Conservation (phyloP, 2,797 vertebrate genomes). For the Eidolon dupreanum region DNA sequence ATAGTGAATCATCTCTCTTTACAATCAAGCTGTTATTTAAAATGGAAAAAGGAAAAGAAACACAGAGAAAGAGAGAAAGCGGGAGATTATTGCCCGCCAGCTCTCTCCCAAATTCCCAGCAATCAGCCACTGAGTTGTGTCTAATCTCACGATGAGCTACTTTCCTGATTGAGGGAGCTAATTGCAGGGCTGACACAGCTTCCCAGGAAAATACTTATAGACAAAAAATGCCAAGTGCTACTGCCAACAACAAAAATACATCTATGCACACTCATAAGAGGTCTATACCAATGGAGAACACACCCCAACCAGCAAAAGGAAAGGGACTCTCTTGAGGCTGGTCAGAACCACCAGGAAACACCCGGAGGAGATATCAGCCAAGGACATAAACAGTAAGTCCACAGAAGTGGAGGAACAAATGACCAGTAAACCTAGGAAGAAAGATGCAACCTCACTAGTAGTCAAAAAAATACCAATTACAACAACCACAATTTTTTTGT, state of each 20-base stretch:
- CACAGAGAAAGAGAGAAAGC: conserved; percentile 53
- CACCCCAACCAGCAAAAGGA: background rate
- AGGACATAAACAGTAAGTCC: background rate
- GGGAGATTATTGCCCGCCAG: conserved; percentile 55
- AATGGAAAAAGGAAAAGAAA: conserved; percentile 69
- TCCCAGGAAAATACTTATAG: conserved; percentile 61
- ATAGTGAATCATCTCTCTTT: conserved; percentile 77
- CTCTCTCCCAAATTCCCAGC: conserved; percentile 73
- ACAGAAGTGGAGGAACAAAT: background rate
- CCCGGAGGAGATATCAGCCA: background rate
- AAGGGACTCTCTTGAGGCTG: background rate
- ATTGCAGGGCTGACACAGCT: conserved; percentile 80
- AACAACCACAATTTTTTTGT: background rate
- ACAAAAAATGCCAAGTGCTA: conserved; percentile 57
- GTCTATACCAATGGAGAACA: background rate
- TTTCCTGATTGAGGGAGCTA: conserved; percentile 78
- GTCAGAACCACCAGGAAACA: background rate
- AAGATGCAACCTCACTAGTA: background rate
- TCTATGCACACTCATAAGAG: background rate
- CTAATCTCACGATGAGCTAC: conserved; percentile 64
- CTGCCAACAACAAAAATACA: conserved; percentile 56
- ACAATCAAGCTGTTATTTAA: conserved; percentile 81
- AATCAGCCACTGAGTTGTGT: conserved; percentile 78
- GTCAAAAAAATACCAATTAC: background rate
- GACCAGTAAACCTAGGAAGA: background rate